Evolutionary conservation across 2,113 vertebrate species (phyloP), one percentile per base, ranked within the genome.

Genomic region (Acrocephalus arundinaceus): DNA sequence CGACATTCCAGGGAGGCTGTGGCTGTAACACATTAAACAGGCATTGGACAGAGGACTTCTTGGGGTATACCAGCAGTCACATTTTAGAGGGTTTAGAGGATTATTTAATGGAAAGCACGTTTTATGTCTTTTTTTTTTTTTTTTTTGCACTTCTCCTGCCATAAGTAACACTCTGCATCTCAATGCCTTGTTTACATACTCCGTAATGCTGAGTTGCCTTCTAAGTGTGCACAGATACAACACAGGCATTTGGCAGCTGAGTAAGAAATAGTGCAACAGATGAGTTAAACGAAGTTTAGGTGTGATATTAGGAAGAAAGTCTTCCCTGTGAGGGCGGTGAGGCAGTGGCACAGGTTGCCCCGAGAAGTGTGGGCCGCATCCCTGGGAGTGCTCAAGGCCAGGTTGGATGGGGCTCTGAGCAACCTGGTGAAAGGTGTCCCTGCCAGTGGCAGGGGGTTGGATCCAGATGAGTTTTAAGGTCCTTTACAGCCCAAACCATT

Each of bases 141-240:
- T 67, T 63, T 37, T 20, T 39, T 12, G 20, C 28, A 18, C 10
- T 3, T 28, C n/a, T 70, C 21, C 41, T 22, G 43, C 25, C 14
- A 0, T 2, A 35, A 46, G 21, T n/a, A 57, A 28, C 63, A 45
- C 20, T 17, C 23, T 7, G 20, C 27, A 16, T 27, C 23, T 30
- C 10, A 4, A 2, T 43, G 30, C 14, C 43, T 65, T 15, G 4
- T 25, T 41, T 7, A 15, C 13, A 3, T 80, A 57, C 86, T 52
- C 20, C 7, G 25, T 15, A 15, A 28, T 18, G 30, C 10, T 0
- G 9, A 7, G 6, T 25, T 41, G 49, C 19, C 30, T 35, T 19
- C 2, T 0, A 15, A 63, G 25, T 0, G 0, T 2, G 16, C 19
- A 16, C 0, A 17, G 33, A 25, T 3, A 7, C 28, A 37, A 24